Conservation (phyloP, 2,113 vertebrate species). For the Furnarius figulus region DNA sequence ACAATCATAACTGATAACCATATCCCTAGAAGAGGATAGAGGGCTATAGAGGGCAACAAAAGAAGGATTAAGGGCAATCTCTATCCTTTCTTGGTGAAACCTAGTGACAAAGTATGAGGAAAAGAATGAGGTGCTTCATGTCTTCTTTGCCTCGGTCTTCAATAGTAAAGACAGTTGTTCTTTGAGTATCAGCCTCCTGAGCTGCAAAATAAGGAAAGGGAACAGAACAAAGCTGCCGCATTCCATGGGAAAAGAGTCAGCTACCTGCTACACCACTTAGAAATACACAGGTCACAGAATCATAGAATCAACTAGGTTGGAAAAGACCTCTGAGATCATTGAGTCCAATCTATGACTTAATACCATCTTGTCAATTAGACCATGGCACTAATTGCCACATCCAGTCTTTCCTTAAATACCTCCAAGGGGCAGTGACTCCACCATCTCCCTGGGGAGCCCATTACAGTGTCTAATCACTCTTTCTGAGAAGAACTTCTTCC, state of each 20-base stretch:
- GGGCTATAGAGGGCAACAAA: not conserved
- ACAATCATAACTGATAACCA: not conserved
- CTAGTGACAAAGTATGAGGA: not conserved
- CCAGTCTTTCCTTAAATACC: not conserved
- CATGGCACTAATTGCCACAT: not conserved
- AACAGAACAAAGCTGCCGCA: not conserved
- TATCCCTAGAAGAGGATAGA: not conserved
- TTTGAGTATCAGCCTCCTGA: not conserved
- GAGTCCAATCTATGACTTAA: not conserved
- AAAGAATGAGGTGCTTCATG: not conserved
- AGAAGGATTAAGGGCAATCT: not conserved
- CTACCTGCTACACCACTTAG: not conserved
- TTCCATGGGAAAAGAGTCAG: not conserved
- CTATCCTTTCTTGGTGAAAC: not conserved
- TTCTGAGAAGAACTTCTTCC: not conserved
- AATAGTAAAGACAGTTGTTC: not conserved
- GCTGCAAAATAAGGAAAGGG: not conserved
- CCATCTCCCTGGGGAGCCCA: not conserved
- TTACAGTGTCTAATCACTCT: not conserved
- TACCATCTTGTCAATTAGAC: not conserved
- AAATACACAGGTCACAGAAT: not conserved
- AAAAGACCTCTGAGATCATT: not conserved
- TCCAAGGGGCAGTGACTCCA: not conserved
- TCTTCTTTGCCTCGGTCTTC: not conserved
- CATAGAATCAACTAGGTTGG: not conserved